A percentile compares a stretch with the other conserved stretches of the same genome.
Conservation (phyloP, 1,140 invertebrate species). For the Micrasema minimum region DNA sequence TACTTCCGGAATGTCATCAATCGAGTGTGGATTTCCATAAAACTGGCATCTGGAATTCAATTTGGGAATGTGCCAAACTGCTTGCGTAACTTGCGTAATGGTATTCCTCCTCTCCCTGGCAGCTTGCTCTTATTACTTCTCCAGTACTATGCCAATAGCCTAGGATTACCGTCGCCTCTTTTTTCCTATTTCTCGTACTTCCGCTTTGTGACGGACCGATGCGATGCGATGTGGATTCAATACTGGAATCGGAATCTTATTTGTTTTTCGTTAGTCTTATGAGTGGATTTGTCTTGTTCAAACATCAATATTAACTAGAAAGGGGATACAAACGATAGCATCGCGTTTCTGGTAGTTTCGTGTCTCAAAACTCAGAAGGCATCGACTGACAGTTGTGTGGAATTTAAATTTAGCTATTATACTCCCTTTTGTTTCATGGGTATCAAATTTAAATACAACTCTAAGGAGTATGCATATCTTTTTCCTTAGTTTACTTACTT, state of each 20-base stretch:
- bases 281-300: conserved; percentile 36
- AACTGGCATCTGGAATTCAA: conserved; percentile 15
- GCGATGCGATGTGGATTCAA: not conserved
- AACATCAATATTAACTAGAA: conserved; percentile 14
- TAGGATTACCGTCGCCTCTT: conserved; percentile 37
- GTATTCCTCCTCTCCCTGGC: not conserved
- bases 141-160: not conserved
- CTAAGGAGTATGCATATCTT: too few species aligned
- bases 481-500: too few species aligned
- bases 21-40: conserved; percentile 8
- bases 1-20: conserved; percentile 6
- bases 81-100: conserved; percentile 11
- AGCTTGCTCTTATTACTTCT: not conserved
- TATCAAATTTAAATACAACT: too few species aligned
- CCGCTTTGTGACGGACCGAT: conserved; percentile 13
- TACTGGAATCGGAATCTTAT: conserved; percentile 10
- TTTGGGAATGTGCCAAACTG: conserved; percentile 20
- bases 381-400: too few species aligned
- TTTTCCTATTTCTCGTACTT: conserved; percentile 22
- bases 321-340: too few species aligned
- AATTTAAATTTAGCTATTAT: too few species aligned
- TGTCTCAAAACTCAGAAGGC: too few species aligned
- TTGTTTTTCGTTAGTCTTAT: conserved; percentile 27
- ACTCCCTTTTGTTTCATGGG: too few species aligned
- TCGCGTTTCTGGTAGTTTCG: too few species aligned